phyloP scores from a whole-genome alignment of 2,797 vertebrate genomes.

The Artibeus lituratus region DNA sequence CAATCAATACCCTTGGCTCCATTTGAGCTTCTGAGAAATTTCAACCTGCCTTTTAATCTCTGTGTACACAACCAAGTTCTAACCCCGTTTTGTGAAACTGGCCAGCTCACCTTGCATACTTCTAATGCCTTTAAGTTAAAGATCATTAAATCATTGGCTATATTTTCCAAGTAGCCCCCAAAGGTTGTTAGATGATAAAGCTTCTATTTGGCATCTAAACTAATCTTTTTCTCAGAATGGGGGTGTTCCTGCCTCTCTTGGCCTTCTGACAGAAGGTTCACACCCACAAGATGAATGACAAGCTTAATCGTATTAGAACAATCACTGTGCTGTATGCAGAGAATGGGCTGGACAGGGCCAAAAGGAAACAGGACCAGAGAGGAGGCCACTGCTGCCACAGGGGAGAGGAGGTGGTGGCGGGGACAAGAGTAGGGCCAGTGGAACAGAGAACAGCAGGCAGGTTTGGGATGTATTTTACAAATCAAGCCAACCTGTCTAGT shows the following conservation, averaged over 20 bases:
- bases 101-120: not conserved
- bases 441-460: not conserved
- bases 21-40: not conserved
- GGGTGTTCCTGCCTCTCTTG: not conserved
- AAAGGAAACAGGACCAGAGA: not conserved
- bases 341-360: not conserved
- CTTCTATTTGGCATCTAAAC: not conserved
- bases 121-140: not conserved
- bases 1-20: not conserved
- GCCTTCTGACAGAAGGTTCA: not conserved
- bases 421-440: not conserved
- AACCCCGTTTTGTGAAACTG: not conserved
- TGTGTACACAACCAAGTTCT: not conserved
- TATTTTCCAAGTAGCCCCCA: not conserved
- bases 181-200: not conserved
- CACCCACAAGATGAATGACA: not conserved
- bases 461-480: not conserved
- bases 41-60: conserved; percentile 9
- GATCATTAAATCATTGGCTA: not conserved
- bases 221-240: not conserved
- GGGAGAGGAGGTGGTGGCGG: not conserved
- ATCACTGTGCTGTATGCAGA: not conserved
- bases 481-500: not conserved
- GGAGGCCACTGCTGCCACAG: not conserved
- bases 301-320: not conserved